These are phyloP conservation scores for Latrodectus hesperus DNA, from an alignment of 2,888 invertebrate species.

Conservation along the genomic window DNA sequence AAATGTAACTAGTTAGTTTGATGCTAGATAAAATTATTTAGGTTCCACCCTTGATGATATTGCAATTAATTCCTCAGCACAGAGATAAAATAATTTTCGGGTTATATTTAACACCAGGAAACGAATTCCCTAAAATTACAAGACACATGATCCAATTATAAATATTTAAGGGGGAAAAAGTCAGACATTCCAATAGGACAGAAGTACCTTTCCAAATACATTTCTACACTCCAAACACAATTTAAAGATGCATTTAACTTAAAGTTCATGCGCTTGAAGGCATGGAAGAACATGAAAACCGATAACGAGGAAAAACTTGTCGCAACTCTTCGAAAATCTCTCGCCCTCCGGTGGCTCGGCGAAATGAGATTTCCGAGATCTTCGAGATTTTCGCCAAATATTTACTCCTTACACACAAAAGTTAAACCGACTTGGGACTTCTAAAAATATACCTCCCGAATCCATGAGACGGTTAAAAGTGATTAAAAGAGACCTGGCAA, in stretches of 20 bases:
- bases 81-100: no score
- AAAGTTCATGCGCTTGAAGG: not conserved
- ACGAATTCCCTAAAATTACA: no score
- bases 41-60: no score
- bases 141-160: no score
- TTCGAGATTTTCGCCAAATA: not conserved
- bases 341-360: not conserved
- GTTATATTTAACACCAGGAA: no score
- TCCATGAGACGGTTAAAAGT: not conserved
- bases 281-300: not conserved
- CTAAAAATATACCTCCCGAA: not conserved
- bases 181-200: no score
- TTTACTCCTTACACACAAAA: not conserved
- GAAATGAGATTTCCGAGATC: constrained; percentile 1
- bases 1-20: no score
- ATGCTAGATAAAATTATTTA: no score
- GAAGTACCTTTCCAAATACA: no score
- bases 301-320: constrained; percentile 1
- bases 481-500: not conserved
- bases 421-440: not conserved
- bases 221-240: no score
- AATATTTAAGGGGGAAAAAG: no score
- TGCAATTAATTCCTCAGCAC: no score
- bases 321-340: not conserved
- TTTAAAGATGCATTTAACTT: not conserved